Evolutionary conservation across 2,888 invertebrate species (phyloP).

Genomic region (Habroteleia sp.): DNA sequence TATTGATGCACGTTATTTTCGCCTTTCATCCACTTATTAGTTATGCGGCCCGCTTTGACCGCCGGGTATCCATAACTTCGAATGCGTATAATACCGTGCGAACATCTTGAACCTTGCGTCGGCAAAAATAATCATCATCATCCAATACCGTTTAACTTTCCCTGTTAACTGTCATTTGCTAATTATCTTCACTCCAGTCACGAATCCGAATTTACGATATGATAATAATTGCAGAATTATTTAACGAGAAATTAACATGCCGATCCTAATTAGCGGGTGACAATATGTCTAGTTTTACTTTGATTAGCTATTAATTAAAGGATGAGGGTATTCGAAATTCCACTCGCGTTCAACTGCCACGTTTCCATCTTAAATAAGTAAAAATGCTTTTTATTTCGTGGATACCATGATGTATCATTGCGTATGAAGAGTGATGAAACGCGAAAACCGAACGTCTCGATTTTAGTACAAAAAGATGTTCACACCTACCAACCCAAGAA

Average conservation of each 20-base stretch:
- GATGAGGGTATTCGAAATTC: no score
- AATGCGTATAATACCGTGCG: conserved; percentile 63
- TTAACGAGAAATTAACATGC: conserved; percentile 18
- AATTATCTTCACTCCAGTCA: conserved; percentile 33
- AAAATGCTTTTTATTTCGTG: no score
- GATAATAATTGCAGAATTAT: conserved; percentile 32
- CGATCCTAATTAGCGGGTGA: conserved; percentile 23
- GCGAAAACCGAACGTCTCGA: no score
- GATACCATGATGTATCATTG: no score
- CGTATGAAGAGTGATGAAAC: no score
- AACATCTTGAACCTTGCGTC: conserved; percentile 64
- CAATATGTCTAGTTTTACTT: background rate
- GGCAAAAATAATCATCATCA: conserved; percentile 57
- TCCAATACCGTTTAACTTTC: conserved; percentile 48
- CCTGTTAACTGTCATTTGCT: conserved; percentile 49
- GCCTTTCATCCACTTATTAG: conserved; percentile 52
- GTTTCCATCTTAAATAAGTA: no score
- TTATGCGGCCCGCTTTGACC: conserved; percentile 53
- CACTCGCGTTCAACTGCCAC: no score
- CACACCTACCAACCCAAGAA: no score
- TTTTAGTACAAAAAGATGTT: no score
- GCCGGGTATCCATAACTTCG: conserved; percentile 44
- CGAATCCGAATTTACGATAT: conserved; percentile 30
- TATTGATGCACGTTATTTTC: conserved; percentile 49
- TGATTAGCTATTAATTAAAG: background rate